These are phyloP conservation scores for Indicator indicator DNA, from an alignment of 2,113 vertebrate genomes.

Conservation along the genomic window DNA sequence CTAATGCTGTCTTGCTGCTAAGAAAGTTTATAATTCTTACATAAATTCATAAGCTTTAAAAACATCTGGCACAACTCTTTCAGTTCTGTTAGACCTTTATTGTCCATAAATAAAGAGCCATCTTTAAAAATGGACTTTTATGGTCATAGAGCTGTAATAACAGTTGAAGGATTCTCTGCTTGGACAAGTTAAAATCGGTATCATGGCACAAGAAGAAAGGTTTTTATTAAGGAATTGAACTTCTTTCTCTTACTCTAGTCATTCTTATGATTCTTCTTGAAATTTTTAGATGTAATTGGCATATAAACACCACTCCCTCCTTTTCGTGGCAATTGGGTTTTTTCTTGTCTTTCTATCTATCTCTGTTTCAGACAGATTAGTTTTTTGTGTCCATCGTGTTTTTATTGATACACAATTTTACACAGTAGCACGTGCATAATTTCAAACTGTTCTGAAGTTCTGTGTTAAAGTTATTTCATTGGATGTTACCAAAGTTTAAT, in stretches of 20 bases:
- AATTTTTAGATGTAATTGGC: background rate
- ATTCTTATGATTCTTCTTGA: background rate
- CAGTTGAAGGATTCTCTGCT: background rate
- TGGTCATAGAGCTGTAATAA: background rate
- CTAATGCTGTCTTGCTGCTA: background rate
- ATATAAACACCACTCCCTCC: background rate
- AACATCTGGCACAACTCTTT: background rate
- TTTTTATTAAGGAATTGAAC: background rate
- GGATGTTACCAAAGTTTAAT: background rate
- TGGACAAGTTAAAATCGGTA: background rate
- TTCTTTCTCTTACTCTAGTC: background rate
- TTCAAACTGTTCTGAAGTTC: background rate
- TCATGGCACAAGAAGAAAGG: accelerated
- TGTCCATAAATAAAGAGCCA: background rate
- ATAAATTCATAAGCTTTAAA: background rate
- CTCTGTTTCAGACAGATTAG: background rate
- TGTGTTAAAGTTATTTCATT: background rate
- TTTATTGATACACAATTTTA: background rate
- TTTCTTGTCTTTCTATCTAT: background rate
- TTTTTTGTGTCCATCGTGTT: background rate
- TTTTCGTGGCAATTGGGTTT: background rate
- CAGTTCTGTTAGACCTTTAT: background rate
- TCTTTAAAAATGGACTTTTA: background rate
- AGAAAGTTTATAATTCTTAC: background rate
- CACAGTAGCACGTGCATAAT: background rate